Evolutionary conservation across 64 coral and sea anemone species (phyloP), one percentile per base, ranked within the genome.

Genomic region (Stichodactyla mertensii): DNA sequence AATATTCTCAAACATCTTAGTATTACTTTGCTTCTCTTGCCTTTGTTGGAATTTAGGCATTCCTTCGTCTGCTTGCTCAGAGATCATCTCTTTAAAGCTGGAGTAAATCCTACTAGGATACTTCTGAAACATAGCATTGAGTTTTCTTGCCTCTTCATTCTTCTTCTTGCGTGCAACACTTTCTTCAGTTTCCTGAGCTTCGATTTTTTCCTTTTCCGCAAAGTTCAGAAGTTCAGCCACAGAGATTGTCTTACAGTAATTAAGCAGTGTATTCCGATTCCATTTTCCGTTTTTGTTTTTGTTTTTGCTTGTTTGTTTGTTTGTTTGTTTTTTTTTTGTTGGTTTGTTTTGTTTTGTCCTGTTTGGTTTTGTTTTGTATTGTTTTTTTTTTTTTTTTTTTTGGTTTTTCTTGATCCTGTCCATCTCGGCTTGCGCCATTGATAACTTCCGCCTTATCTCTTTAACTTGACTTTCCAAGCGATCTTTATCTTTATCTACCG

Each of bases 381-480:
- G n/a, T n/a, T n/a, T n/a, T n/a, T 82, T 59, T 88, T 88, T 88
- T 77, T 70, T 24, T 57, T 62, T 16, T 61, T 88, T 88, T 88
- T 79, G 57, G 57, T 88, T 88, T 60, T 71, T 71, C 77, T 88
- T 88, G 57, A 79, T 88, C 57, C 52, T 52, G 52, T 88, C 86
- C 69, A 88, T 26, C 77, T 88, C 86, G 27, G 86, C 86, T 77
- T 88, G 69, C 71, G 87, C 87, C 20, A 88, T 88, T 59, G 57
- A 89, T 61, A 82, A 51, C 77, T 89, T 89, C 62, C 20, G 56
- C 81, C 51, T 53, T 18, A 20, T n/a, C 16, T 51, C 78, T 10
- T 16, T 16, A 6, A 16, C n/a, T 58, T 58, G 57, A 58, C 57
- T 58, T 16, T 51, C 4, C 31, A 52, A 52, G 4, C 36, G 31